Evolutionary conservation across 2,888 invertebrate genomes (phyloP).

Genomic region (Druceiella hillmani): DNA sequence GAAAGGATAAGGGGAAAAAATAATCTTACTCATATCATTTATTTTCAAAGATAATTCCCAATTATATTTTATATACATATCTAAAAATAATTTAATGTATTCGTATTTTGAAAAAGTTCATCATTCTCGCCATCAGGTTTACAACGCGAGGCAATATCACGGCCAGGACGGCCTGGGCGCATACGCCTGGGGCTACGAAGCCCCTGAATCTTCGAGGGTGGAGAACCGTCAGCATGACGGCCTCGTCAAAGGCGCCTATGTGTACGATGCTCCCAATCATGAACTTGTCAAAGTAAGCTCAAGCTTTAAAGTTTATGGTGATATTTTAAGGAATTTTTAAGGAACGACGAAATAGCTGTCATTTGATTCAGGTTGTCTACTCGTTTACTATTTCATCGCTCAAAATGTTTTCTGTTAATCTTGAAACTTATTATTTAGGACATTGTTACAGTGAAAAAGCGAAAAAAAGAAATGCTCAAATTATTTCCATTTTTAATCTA

Average conservation of each 20-base stretch:
- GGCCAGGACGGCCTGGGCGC: constrained; percentile 67
- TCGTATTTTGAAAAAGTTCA: not conserved
- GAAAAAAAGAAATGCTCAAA: no score
- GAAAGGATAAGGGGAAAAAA: no score
- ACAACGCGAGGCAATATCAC: constrained; percentile 65
- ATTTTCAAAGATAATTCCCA: no score
- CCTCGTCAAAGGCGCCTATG: constrained; percentile 65
- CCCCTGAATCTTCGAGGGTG: constrained; percentile 68
- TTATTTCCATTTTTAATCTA: no score
- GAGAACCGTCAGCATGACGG: constrained; percentile 64
- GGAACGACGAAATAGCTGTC: not conserved
- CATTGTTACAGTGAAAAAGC: no score
- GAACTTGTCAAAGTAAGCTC: constrained; percentile 52
- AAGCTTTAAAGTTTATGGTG: no score
- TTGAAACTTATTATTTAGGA: no score
- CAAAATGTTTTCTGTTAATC: no score
- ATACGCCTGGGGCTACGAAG: constrained; percentile 66
- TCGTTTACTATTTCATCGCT: no score
- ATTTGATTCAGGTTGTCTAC: not conserved
- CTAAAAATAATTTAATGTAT: constrained; percentile 2
- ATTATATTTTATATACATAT: not conserved
- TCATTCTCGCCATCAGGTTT: constrained; percentile 40
- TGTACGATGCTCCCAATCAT: constrained; percentile 55
- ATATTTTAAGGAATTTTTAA: not conserved
- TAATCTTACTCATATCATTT: no score